Base-by-base conservation (phyloP, 2,797 vertebrate genomes). In the Lepus oiostolus region DNA sequence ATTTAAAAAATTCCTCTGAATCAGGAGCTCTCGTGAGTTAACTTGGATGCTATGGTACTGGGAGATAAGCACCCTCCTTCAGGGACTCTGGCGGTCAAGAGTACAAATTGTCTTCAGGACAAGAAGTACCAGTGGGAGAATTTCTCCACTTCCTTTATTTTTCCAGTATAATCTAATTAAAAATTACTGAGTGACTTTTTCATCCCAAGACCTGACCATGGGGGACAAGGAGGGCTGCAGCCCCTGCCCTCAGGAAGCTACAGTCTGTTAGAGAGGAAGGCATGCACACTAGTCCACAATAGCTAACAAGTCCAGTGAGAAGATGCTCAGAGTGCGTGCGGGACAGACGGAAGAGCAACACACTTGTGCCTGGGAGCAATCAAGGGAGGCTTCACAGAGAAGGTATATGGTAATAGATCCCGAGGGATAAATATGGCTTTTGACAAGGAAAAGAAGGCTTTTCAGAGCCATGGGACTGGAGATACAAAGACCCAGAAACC, bases 1-100 rank as follows among this genome's bases (percentile, higher is more conserved):
- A 47, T 47, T 47, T 1, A 47, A 42, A 47, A 47, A 47, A 47
- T 47, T 77, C 26, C 38, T 94, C 90, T 94, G 90, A 96, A 71
- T 79, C 93, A 92, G 13, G 88, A 22, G 26, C 93, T 47, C 60
- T 17, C 58, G 52, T 42, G 32, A 68, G 2, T 13, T n/a, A 42
- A 60, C n/a, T 14, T 32, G 12, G n/a, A 4, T 74, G 22, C 79
- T 63, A 22, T 21, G 47, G 9, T 17, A 67, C 30, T 84, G 38
- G 35, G 26, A 54, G 30, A 88, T 12, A 92, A 67, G 58, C 0
- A 58, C 5, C 38, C 21, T 90, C 13, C 16, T 58, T 35, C 24
- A 50, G 35, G 58, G 58, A 79, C 58, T 42, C 62, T 85, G 42
- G n/a, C 3, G 62, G 62, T 42, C 62, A 67, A 47, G 60, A 67